Base-by-base conservation (phyloP, 2,113 vertebrate genomes). In the Poecilia latipinna region DNA sequence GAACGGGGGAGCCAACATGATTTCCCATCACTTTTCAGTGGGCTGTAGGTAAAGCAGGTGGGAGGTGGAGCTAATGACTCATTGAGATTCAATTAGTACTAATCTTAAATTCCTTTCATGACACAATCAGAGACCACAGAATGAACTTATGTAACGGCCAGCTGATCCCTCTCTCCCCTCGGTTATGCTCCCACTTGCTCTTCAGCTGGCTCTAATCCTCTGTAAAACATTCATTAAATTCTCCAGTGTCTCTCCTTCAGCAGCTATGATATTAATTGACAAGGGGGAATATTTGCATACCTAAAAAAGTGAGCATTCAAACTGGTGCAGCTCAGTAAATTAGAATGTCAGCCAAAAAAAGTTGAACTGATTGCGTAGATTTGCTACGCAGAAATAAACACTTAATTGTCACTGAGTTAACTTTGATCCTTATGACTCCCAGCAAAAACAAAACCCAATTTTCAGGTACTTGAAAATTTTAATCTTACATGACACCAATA, bases 21-120 rank as follows among this genome's bases (percentile, higher is more conserved):
- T 90, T 82, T 86, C 79, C 76, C 61, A 74, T 83, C 62, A 44
- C 42, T 79, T 70, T 75, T 82, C 61, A 79, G 74, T 31, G 17
- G 57, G 66, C 68, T 73, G 32, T 78, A 73, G 63, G 60, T 66
- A 76, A 76, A 79, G 64, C 65, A 78, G 28, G 57, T 33, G 32
- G 66, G 80, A 68, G 33, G 77, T 39, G 61, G 33, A 73, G 69
- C 54, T 44, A 68, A 86, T 68, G 67, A 76, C 51, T 76, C 61
- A 80, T 12, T 76, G 8, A 73, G 64, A 66, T 37, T 68, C 65
- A 82, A 26, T 57, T 24, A 61, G 28, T 35, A 68, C 72, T 77
- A 75, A 57, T 31, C 44, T 15, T 67, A 60, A 84, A 73, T 39
- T 72, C 26, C 8, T 70, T 22, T 48, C 15, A 54, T 15, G 61